A percentile compares a stretch with the other conserved stretches of the same genome.
Conservation (phyloP, 2,113 vertebrate species). For the Ictalurus punctatus region DNA sequence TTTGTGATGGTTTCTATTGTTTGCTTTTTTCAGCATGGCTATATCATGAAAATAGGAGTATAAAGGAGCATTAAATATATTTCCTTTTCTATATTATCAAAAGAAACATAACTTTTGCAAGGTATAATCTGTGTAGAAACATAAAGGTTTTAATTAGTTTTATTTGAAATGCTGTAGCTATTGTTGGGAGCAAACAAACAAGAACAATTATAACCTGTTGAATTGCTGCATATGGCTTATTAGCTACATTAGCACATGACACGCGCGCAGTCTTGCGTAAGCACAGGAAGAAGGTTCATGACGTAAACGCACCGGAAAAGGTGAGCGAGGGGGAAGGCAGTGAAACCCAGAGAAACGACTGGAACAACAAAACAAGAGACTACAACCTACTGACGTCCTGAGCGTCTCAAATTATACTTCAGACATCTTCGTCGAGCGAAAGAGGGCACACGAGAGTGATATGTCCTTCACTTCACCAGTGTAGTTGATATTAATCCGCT, state of each 20-base stretch:
- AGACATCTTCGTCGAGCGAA: background rate
- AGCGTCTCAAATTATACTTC: background rate
- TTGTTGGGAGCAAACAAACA: background rate
- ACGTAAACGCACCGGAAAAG: constrained; percentile 31
- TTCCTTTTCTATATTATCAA: background rate
- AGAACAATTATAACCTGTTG: background rate
- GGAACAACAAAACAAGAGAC: background rate
- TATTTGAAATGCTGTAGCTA: background rate
- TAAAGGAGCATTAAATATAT: background rate
- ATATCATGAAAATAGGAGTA: background rate
- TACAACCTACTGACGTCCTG: background rate
- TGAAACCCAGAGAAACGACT: constrained; percentile 41
- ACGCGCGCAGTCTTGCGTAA: constrained; percentile 5
- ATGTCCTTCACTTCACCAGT: background rate
- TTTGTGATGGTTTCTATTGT: no score
- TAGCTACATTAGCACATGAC: background rate
- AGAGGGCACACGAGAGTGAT: background rate
- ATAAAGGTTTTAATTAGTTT: background rate
- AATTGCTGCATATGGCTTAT: background rate
- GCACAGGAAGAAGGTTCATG: constrained; percentile 20
- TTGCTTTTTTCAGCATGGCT: no score
- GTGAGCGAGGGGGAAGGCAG: background rate
- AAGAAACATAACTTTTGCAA: background rate
- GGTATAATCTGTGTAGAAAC: background rate
- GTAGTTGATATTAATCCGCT: background rate